Base-by-base conservation (phyloP, 2,888 invertebrate genomes). In the Limnephilus rhombicus region DNA sequence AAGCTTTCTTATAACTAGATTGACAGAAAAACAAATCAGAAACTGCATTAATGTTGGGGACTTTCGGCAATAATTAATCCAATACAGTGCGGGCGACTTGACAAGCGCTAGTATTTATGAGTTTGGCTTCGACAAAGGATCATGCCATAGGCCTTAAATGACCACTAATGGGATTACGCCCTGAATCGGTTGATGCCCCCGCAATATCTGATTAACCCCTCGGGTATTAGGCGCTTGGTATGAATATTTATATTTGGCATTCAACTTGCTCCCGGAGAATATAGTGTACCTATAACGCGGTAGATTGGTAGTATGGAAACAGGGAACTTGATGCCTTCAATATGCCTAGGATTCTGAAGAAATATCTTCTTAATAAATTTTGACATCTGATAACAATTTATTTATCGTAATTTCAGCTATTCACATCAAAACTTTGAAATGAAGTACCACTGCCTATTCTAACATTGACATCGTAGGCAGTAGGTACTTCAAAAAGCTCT, bases 181-280 rank as follows among this genome's bases (percentile, higher is more conserved):
- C 68, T n/a, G 68, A 68, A n/a, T 68, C 24, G 68, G 68, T 24
- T 68, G 68, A n/a, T 68, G 68, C 68, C 68, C 24, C 7, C 68
- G 68, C 68, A 68, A n/a, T 68, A 68, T 68, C 68, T n/a, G 68
- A 68, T 68, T 68, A 68, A 68, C 68, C 68, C 68, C n/a, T 68
- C 68, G 68, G 68, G 68, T 68, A 68, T 68, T 68, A 68, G 68
- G n/a, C 7, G 68, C 24, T 68, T n/a, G 24, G 68, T 68, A 68
- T 68, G 68, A 68, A 68, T 68, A 68, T 68, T 68, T n/a, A 68
- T 68, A 68, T n/a, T 68, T 24, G 24, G n/a, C 68, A 9, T n/a
- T n/a, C 68, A 24, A n/a, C 68, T 68, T 68, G 68, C 68, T n/a
- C 68, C 68, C 68, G 24, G 68, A 68, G 68, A 24, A 68, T 68